phyloP scores from a whole-genome alignment of 2,797 vertebrate species.

The Oophaga sylvatica region DNA sequence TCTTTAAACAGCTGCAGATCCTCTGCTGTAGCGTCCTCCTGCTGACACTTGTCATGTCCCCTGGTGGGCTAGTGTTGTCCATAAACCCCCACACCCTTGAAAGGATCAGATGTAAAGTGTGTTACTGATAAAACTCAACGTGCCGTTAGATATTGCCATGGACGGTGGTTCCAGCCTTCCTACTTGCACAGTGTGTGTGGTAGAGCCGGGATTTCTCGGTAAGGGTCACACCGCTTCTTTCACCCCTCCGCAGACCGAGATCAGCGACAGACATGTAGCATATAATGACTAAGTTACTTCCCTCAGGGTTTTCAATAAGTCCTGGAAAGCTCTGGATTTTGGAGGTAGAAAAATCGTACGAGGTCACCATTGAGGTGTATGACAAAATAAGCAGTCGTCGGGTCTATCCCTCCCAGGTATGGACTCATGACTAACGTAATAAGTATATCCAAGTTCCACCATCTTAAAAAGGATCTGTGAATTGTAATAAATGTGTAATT shows the following conservation, averaged over 20 bases:
- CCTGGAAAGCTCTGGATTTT: slow-evolving; percentile 70
- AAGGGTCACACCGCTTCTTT: slow-evolving; percentile 25
- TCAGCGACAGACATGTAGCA: background rate
- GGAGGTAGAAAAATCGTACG: slow-evolving; percentile 66
- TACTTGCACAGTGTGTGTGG: slow-evolving; percentile 66
- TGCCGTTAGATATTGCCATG: slow-evolving; percentile 66
- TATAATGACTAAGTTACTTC: slow-evolving; percentile 47
- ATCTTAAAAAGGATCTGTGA: too few species aligned
- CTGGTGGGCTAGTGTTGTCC: background rate
- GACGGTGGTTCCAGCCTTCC: slow-evolving; percentile 66
- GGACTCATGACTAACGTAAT: background rate
- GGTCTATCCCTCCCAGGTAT: slow-evolving; percentile 73
- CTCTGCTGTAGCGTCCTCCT: too few species aligned
- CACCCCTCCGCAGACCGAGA: background rate
- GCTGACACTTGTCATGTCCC: background rate
- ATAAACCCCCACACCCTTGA: too few species aligned
- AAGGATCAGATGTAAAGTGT: too few species aligned
- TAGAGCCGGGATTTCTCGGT: slow-evolving; percentile 72
- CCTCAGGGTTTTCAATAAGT: slow-evolving; percentile 67
- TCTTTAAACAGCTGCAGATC: too few species aligned
- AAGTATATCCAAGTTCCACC: too few species aligned
- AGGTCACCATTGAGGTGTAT: slow-evolving; percentile 68
- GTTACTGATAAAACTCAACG: slow-evolving; percentile 61
- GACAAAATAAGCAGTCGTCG: slow-evolving; percentile 67
- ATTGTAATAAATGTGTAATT: too few species aligned